phyloP scores from a whole-genome alignment of 2,888 invertebrate species.

The Callinectes sapidus region DNA sequence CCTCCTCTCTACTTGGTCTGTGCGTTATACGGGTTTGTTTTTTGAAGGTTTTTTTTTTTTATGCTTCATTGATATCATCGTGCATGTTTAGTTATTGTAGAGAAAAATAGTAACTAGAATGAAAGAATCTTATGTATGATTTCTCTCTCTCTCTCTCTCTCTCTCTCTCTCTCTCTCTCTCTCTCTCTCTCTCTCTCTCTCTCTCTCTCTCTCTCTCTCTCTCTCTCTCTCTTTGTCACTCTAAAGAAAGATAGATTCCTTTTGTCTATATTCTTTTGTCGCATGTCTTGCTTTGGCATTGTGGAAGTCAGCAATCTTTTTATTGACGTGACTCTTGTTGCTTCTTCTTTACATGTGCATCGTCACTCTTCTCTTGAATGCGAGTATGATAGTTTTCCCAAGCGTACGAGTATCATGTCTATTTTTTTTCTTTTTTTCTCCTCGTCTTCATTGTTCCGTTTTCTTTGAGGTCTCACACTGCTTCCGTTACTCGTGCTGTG shows the following conservation, averaged over 20 bases:
- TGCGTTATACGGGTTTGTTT: too few relatives aligned
- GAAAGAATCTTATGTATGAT: not conserved
- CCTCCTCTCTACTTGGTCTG: too few relatives aligned
- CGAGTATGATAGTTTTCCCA: not conserved
- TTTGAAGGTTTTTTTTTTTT: too few relatives aligned
- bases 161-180: conserved; percentile 38
- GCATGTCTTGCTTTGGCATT: not conserved
- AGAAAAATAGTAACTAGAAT: not conserved
- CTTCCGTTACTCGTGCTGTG: not conserved
- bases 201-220: not conserved
- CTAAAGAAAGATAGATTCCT: not conserved
- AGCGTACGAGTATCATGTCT: not conserved
- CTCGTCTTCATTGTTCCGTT: not conserved
- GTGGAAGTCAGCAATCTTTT: not conserved
- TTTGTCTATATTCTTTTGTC: not conserved
- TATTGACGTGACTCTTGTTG: not conserved
- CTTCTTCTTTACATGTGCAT: not conserved
- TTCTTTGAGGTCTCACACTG: not conserved
- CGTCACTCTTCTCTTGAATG: not conserved
- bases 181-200: conserved; percentile 32
- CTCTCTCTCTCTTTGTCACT: conserved; percentile 24
- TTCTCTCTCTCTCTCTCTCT: not conserved
- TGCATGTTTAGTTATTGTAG: not conserved
- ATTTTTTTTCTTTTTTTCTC: not conserved
- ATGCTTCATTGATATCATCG: too few relatives aligned